Conservation (phyloP, 1,140 invertebrate species). For the Eriocheir sinensis region DNA sequence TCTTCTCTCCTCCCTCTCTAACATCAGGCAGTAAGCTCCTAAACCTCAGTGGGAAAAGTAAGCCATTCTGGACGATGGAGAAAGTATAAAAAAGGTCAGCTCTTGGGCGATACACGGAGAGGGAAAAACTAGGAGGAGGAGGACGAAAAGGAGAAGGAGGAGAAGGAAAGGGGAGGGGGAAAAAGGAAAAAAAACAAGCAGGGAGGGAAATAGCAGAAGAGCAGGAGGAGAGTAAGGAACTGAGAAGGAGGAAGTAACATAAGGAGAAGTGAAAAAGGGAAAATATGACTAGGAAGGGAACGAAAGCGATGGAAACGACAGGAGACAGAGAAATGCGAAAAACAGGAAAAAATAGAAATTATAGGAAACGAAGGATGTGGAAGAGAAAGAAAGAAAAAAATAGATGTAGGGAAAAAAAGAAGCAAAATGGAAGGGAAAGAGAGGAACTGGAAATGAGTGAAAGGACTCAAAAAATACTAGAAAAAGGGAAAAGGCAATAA, state of each 20-base stretch:
- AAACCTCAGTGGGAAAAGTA: slow-evolving; percentile 4
- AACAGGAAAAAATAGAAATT: not conserved
- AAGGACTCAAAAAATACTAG: too few relatives aligned
- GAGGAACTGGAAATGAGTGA: not conserved
- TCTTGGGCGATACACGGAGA: not conserved
- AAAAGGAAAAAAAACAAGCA: not conserved
- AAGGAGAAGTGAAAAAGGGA: too few relatives aligned
- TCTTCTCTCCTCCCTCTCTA: too few relatives aligned
- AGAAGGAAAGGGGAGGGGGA: too few relatives aligned
- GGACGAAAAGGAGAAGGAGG: not conserved
- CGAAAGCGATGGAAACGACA: too few relatives aligned
- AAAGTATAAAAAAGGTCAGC: slow-evolving; percentile 17
- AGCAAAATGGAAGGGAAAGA: not conserved
- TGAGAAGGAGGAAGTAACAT: too few relatives aligned
- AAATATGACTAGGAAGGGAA: too few relatives aligned
- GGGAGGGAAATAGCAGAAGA: not conserved
- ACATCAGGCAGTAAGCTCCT: not conserved
- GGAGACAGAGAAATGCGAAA: too few relatives aligned
- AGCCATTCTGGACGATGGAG: not conserved
- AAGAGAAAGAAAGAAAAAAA: not conserved
- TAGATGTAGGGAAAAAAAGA: not conserved
- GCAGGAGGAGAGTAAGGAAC: not conserved
- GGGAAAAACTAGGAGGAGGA: not conserved
- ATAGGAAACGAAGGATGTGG: not conserved
- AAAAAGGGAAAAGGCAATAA: too few relatives aligned